Evolutionary conservation across 2,888 invertebrate species (phyloP).

Genomic region (Branchinecta sandiegonensis): DNA sequence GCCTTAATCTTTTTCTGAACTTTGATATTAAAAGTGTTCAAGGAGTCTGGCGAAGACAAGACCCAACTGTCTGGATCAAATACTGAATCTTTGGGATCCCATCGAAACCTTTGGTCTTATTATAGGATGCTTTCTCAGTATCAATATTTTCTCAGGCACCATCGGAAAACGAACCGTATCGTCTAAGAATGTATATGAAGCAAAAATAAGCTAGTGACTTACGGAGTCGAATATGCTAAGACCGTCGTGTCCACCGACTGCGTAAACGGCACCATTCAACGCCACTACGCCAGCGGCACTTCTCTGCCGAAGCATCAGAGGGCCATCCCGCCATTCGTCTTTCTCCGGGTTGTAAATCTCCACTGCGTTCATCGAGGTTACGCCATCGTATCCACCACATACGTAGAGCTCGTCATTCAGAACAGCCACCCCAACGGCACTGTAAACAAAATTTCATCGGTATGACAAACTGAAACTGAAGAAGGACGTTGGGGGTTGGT

Average conservation of each 20-base stretch:
- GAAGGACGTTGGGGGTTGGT: too few species aligned
- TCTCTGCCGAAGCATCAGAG: constrained; percentile 54
- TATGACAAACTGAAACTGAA: too few species aligned
- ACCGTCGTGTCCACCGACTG: constrained; percentile 75
- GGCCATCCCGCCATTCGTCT: constrained; percentile 55
- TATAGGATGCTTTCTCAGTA: too few species aligned
- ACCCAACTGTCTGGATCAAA: too few species aligned
- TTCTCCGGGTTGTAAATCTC: constrained; percentile 61
- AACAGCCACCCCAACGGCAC: constrained; percentile 65
- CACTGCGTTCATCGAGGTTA: constrained; percentile 63
- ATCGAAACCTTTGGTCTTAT: too few species aligned
- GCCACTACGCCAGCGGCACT: constrained; percentile 58
- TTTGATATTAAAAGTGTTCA: too few species aligned
- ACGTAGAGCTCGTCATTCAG: constrained; percentile 60
- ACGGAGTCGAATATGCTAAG: constrained; percentile 71
- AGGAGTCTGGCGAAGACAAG: too few species aligned
- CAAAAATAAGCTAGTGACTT: constrained; percentile 28
- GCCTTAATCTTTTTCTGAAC: too few species aligned
- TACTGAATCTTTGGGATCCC: too few species aligned
- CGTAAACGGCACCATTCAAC: constrained; percentile 56
- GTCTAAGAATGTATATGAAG: too few species aligned
- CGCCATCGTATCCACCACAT: constrained; percentile 71
- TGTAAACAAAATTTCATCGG: constrained; percentile 31
- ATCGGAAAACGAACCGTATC: too few species aligned
- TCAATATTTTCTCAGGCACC: too few species aligned